phyloP scores from a whole-genome alignment of 2,113 vertebrate species.

The Epinephelus moara region DNA sequence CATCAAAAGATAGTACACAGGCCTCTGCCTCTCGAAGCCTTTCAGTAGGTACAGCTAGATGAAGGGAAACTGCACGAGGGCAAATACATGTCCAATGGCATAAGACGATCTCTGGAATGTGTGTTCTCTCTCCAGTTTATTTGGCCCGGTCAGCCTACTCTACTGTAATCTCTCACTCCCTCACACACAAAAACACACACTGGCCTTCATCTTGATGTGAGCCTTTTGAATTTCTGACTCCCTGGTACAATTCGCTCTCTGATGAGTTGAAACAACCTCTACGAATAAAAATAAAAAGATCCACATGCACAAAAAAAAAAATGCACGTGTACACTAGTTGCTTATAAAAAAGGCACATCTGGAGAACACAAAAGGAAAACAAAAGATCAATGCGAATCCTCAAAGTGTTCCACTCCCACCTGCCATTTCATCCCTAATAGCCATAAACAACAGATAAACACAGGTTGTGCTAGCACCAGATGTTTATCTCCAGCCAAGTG shows the following conservation, averaged over 20 bases:
- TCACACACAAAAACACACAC: conserved; percentile 8
- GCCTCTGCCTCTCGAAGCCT: conserved; percentile 28
- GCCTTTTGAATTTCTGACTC: conserved; percentile 29
- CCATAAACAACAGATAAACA: conserved; percentile 56
- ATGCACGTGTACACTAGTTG: background rate
- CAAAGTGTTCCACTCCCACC: conserved; percentile 15
- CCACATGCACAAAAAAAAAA: background rate
- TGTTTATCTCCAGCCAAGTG: conserved; percentile 61
- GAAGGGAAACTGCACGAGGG: conserved; percentile 45
- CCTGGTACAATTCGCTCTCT: conserved; percentile 1
- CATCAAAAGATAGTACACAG: conserved; percentile 51
- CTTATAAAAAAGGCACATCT: background rate
- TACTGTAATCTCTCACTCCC: background rate
- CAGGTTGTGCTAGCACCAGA: conserved; percentile 45
- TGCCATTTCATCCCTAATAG: conserved; percentile 35
- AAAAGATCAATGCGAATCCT: conserved; percentile 16
- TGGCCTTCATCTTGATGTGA: conserved; percentile 53
- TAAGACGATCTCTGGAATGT: conserved; percentile 41
- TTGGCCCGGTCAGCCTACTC: conserved; percentile 35
- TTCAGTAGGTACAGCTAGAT: conserved; percentile 40
- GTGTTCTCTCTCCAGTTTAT: conserved; percentile 54
- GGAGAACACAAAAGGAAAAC: background rate
- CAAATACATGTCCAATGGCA: conserved; percentile 51
- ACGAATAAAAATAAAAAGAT: background rate
- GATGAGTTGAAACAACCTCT: conserved; percentile 19